Evolutionary conservation across 2,797 vertebrate species (phyloP).

Genomic region (Pseudochromis fuscus): DNA sequence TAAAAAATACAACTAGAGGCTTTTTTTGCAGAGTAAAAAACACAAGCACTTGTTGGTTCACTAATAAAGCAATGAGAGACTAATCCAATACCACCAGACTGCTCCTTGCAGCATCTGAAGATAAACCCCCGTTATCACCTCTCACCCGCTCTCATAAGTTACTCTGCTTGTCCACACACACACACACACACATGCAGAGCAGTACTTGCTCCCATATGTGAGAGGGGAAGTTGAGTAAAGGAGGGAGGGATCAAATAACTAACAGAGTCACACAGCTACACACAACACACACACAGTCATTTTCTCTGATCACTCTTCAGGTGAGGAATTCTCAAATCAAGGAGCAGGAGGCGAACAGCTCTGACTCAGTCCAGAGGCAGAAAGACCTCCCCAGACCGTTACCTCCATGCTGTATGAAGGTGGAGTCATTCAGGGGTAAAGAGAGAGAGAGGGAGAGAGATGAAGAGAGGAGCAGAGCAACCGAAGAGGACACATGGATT

Average conservation of each 20-base stretch:
- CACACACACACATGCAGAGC: constrained; percentile 55
- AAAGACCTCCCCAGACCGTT: constrained; percentile 64
- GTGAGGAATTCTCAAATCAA: constrained; percentile 72
- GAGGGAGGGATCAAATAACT: constrained; percentile 77
- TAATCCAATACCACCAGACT: constrained; percentile 31
- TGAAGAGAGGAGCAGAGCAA: constrained; percentile 51
- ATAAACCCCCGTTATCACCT: constrained; percentile 70
- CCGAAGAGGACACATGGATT: constrained; percentile 73
- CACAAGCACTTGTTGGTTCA: constrained; percentile 18
- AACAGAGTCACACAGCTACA: constrained; percentile 61
- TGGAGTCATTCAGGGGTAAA: constrained; percentile 70
- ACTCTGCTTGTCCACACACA: constrained; percentile 46
- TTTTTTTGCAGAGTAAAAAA: constrained; percentile 12
- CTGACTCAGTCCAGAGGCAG: constrained; percentile 50
- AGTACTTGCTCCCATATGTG: constrained; percentile 80
- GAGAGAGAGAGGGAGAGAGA: constrained; percentile 32
- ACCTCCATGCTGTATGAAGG: constrained; percentile 70
- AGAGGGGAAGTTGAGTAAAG: constrained; percentile 70
- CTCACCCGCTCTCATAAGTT: constrained; percentile 58
- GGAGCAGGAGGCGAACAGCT: constrained; percentile 35
- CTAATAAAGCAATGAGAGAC: constrained; percentile 41
- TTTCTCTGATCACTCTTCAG: constrained; percentile 79
- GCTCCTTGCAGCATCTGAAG: constrained; percentile 52
- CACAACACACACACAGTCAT: constrained; percentile 71
- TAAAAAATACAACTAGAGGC: not conserved